Base-by-base conservation (phyloP, 1,140 invertebrate species). In the Pentalonia nigronervosa region DNA sequence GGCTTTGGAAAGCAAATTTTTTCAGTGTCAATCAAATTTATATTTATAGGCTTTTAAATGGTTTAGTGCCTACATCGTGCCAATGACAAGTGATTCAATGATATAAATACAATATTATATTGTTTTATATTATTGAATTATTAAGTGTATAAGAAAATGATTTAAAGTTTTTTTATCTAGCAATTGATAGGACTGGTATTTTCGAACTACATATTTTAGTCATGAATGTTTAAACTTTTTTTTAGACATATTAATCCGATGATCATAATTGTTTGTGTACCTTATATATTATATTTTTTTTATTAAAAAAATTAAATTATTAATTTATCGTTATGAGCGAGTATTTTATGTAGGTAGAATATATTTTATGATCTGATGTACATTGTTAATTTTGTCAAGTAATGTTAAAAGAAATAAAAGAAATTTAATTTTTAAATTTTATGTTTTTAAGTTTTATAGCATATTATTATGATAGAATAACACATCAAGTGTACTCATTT, bases 11-110 rank as follows among this genome's bases (percentile, higher is more conserved):
- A 87, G 30, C 7, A 87, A 48, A 87, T 48, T 87, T 21, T 48
- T 14, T 6, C 47, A 17, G 6, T 87, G 86, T 4, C 7, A 34
- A 87, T 21, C 9, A 30, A 67, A n/a, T 67, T 4, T n/a, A 67
- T 67, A 67, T 67, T 67, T 67, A 67, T 67, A 87, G 84, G 25
- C 21, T 87, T 87, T 87, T 48, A 87, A 87, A 87, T 87, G 30
- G 30, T n/a, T n/a, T 84, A 84, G 36, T 84, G 83, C 0, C 60
- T 67, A n/a, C 21, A n/a, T 11, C 11, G 0, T 41, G 41, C 41
- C 6, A 4, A n/a, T 11, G 60, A 67, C 60, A 67, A 67, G 30
- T 11, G 4, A 67, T 67, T 67, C n/a, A n/a, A 30, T n/a, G 30
- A 67, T n/a, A 67, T 67, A 67, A n/a, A 67, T 60, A 60, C 25